Evolutionary conservation across 2,797 vertebrate species (phyloP).

Genomic region (Sebastes ruberrimus): DNA sequence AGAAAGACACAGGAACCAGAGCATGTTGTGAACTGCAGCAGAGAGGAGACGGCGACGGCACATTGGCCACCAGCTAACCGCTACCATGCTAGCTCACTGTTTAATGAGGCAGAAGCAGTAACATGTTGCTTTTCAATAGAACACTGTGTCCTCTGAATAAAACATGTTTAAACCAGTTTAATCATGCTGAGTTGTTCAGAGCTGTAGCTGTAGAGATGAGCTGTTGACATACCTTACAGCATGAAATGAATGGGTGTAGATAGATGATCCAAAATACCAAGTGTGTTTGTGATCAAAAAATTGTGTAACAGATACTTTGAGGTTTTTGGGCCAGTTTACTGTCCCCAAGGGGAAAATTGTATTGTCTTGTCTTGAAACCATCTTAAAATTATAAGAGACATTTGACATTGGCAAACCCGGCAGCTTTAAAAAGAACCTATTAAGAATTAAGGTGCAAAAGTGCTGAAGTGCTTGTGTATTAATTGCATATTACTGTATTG

Average conservation of each 20-base stretch:
- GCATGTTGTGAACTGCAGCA: not conserved
- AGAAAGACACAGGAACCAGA: not conserved
- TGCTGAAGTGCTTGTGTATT: not conserved
- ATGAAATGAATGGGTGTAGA: not conserved
- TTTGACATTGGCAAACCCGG: not conserved
- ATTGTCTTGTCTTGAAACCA: not conserved
- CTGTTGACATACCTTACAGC: not conserved
- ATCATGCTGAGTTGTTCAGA: not conserved
- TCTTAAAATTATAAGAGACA: not conserved
- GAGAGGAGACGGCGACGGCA: not conserved
- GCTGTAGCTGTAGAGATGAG: not conserved
- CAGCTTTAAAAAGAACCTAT: not conserved
- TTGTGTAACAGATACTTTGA: not conserved
- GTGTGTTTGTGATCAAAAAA: not conserved
- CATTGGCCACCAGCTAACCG: not conserved
- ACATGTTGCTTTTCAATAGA: not conserved
- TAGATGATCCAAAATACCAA: not conserved
- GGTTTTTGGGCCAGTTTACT: not conserved
- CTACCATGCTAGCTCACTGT: not conserved
- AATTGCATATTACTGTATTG: not conserved
- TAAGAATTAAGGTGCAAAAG: not conserved
- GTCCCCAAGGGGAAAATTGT: fast-evolving
- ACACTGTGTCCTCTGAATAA: not conserved
- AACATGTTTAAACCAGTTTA: not conserved
- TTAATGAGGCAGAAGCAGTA: not conserved